phyloP scores from a whole-genome alignment of 2,797 vertebrate species.

The Pempheris klunzingeri region DNA sequence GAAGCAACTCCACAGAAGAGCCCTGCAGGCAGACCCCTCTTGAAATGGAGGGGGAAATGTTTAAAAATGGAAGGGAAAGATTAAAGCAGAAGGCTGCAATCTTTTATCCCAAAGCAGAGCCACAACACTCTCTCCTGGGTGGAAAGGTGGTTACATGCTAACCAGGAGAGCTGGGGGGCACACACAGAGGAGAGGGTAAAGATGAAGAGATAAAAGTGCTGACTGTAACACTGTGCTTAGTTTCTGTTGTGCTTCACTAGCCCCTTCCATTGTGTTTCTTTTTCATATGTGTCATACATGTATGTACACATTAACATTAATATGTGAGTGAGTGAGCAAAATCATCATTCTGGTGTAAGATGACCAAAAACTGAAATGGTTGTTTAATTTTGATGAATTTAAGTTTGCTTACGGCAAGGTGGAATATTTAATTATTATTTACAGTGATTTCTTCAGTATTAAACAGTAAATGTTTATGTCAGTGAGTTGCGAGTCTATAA shows the following conservation, averaged over 20 bases:
- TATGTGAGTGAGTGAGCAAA: not conserved
- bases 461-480: not conserved
- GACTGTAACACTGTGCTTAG: slow-evolving; percentile 60
- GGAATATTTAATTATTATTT: not conserved
- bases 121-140: slow-evolving; percentile 30
- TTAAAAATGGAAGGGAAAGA: slow-evolving; percentile 54
- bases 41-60: slow-evolving; percentile 30
- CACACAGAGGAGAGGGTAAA: slow-evolving; percentile 24
- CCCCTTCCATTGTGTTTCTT: slow-evolving; percentile 19
- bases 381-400: not conserved
- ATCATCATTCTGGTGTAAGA: not conserved
- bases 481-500: too few species aligned
- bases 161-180: slow-evolving; percentile 54
- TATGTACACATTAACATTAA: not conserved
- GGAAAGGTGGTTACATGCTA: slow-evolving; percentile 31
- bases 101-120: slow-evolving; percentile 66
- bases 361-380: not conserved
- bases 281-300: not conserved
- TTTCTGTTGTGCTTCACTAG: slow-evolving; percentile 55
- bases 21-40: too few species aligned
- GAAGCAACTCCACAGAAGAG: too few species aligned
- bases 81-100: slow-evolving; percentile 60
- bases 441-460: not conserved
- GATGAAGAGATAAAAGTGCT: slow-evolving; percentile 54
- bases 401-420: not conserved